Base-by-base conservation (phyloP, 1,140 invertebrate species). In the Laodelphax striatellus region DNA sequence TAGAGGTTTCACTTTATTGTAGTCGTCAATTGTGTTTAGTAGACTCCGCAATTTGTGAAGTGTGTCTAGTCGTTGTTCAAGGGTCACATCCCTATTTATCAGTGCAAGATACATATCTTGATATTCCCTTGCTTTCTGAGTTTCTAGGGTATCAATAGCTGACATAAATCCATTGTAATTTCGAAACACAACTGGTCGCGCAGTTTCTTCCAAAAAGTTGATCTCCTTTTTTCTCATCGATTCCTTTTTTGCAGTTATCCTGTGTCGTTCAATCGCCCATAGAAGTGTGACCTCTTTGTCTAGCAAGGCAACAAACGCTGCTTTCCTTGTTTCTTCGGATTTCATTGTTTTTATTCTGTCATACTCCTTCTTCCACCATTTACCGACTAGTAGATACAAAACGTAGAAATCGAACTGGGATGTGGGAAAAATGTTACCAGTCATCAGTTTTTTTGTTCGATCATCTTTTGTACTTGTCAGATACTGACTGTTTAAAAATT, bases 201-300 rank as follows among this genome's bases (percentile, higher is more conserved):
- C 83, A 60, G 84, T 79, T 63, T 75, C 73, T 58, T 78, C 77
- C 13, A 87, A 71, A 66, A 85, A 81, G 52, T 74, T 72, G 28
- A 80, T 70, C 50, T 79, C 76, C 64, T 77, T 79, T 34, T 76
- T 74, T 58, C 78, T 76, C 50, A 68, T 69, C 55, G 72, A 72
- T 42, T 79, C 77, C 64, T 79, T 76, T 65, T 74, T 78, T 14
- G 82, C 70, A 63, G 77, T 75, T 6, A 76, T 71, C 64, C 79
- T 73, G 43, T 81, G 79, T 52, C 75, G 75, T 60, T 84, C 82
- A 21, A 86, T 79, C 13, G 77, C 76, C 14, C 76, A 75, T 1
- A 86, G 69, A 67, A 84, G 74, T 65, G 81, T 76, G 9, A 84
- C 78, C 67, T 83, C 82, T 69, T 82, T 83, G 46, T 83, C 77